phyloP scores from a whole-genome alignment of 1,140 invertebrate genomes.

The Tetraneura akinire region DNA sequence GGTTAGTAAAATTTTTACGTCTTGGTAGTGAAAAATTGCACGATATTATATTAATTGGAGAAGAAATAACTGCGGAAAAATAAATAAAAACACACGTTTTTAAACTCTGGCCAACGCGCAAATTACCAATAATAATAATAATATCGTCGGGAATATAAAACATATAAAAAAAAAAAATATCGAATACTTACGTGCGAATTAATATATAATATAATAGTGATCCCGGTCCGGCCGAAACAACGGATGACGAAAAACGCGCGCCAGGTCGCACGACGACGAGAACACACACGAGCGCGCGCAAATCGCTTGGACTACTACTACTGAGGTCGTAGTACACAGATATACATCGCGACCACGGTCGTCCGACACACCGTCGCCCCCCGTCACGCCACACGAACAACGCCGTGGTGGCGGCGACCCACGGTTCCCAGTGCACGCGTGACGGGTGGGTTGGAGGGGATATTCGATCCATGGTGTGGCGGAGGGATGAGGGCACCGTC shows the following conservation, averaged over 20 bases:
- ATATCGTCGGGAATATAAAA: too few species aligned
- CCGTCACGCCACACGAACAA: background rate
- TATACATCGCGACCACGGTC: background rate
- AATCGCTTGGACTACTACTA: background rate
- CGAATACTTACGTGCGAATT: background rate
- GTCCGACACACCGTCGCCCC: too few species aligned
- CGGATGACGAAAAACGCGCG: background rate
- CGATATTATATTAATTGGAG: too few species aligned
- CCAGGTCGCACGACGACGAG: too few species aligned
- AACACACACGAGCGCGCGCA: background rate
- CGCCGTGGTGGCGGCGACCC: background rate
- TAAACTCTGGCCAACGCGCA: too few species aligned
- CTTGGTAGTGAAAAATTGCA: too few species aligned
- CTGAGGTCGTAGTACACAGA: background rate
- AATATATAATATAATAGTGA: background rate
- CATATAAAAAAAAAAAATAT: background rate
- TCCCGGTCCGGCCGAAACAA: background rate
- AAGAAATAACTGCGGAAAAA: too few species aligned
- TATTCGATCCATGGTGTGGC: background rate
- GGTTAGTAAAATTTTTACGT: too few species aligned
- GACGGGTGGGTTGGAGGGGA: background rate
- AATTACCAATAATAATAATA: too few species aligned
- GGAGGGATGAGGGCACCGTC: background rate
- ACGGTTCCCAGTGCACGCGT: background rate
- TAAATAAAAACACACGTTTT: too few species aligned